Percentiles rank a stretch among this genome's conserved stretches.
phyloP scores from a whole-genome alignment of 2,888 invertebrate species.

The Drosophila yooni region DNA sequence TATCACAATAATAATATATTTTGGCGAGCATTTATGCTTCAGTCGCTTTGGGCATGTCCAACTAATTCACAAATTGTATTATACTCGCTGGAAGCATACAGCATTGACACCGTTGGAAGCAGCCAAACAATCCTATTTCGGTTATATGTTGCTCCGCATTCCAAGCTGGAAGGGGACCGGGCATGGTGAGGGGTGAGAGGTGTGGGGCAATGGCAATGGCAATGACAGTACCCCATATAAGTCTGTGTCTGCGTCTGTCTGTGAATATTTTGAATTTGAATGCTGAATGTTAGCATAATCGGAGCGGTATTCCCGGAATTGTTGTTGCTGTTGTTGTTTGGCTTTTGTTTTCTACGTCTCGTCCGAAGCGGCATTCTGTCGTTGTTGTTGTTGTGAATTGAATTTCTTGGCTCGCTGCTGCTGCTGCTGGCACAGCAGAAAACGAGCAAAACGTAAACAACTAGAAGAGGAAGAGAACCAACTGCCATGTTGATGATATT shows the following conservation, averaged over 20 bases:
- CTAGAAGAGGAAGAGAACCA: conserved; percentile 1
- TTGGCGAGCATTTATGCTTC: neutral
- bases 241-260: conserved; percentile 6
- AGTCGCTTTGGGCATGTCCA: neutral
- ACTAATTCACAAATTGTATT: neutral
- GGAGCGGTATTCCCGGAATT: conserved; percentile 65
- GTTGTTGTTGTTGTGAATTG: conserved; percentile 59
- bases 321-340: conserved; percentile 37
- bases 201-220: conserved; percentile 13
- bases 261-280: conserved; percentile 14
- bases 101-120: conserved; percentile 21
- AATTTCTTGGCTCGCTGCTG: conserved; percentile 62
- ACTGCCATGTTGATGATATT: conserved; percentile 11
- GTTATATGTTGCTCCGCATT: conserved; percentile 54
- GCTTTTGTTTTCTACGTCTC: conserved; percentile 61
- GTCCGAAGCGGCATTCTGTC: conserved; percentile 47
- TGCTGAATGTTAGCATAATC: conserved; percentile 18
- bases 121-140: conserved; percentile 22
- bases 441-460: conserved; percentile 23
- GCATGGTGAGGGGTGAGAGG: neutral
- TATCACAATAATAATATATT: no score
- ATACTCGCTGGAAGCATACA: neutral
- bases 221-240: conserved; percentile 36
- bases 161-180: conserved; percentile 23
- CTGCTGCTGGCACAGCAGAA: conserved; percentile 60